phyloP scores from a whole-genome alignment of 2,113 vertebrate species.

The Geococcyx californianus region DNA sequence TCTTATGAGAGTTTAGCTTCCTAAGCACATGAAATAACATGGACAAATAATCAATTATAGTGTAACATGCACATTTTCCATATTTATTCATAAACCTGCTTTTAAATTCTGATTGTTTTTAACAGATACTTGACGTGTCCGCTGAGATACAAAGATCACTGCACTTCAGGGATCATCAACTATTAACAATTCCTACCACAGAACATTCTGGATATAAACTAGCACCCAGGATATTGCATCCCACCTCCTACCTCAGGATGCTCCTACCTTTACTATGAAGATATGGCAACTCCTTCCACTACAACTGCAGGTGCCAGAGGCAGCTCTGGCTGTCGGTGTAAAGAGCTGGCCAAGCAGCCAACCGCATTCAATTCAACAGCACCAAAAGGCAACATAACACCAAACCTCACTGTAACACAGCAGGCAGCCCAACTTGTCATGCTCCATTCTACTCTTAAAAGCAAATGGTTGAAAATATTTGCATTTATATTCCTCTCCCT shows the following conservation, averaged over 20 bases:
- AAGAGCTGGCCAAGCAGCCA: neutral
- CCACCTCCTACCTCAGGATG: neutral
- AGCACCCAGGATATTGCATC: neutral
- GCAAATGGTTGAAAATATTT: slow-evolving; percentile 26
- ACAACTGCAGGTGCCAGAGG: neutral
- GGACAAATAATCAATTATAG: neutral
- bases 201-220: neutral
- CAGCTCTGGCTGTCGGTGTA: neutral
- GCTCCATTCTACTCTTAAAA: slow-evolving; percentile 26
- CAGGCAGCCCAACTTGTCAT: neutral
- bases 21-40: neutral
- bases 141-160: neutral
- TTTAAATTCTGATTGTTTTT: neutral
- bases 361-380: neutral
- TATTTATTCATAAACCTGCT: neutral
- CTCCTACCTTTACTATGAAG: neutral
- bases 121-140: neutral
- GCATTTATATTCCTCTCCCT: slow-evolving; percentile 27
- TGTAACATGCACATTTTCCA: neutral
- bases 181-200: neutral
- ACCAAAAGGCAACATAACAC: neutral
- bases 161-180: fast-evolving
- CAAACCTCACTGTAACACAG: neutral
- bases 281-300: neutral
- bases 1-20: neutral